phyloP scores from a whole-genome alignment of 2,113 vertebrate species.

The Seriola quinqueradiata region DNA sequence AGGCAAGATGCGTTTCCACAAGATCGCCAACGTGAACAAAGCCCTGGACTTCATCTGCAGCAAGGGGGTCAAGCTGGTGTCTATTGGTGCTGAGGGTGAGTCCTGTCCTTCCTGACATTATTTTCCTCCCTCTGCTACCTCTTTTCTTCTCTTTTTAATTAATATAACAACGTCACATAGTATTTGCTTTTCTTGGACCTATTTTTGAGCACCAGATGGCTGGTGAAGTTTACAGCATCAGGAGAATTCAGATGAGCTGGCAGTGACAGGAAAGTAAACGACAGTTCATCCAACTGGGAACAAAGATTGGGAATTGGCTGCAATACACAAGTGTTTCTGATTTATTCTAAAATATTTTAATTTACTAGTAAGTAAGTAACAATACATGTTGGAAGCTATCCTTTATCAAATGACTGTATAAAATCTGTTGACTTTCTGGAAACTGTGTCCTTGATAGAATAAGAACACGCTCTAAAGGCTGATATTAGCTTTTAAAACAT shows the following conservation, averaged over 20 bases:
- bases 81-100: conserved; percentile 96
- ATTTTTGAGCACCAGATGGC: conserved; percentile 26
- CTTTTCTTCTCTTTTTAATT: not conserved
- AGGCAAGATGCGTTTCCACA: conserved; percentile 97
- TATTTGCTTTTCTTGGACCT: conserved; percentile 20
- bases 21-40: conserved; percentile 95
- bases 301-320: not conserved
- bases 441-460: not conserved
- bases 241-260: conserved; percentile 27
- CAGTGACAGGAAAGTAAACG: conserved; percentile 13
- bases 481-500: not conserved
- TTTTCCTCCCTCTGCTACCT: not conserved
- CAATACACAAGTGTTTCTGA: not conserved
- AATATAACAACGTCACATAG: conserved; percentile 26
- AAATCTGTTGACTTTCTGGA: not conserved
- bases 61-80: conserved; percentile 95
- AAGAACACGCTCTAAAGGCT: not conserved
- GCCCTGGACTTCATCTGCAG: conserved; percentile 94
- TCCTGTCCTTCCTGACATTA: not conserved
- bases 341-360: not conserved
- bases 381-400: not conserved
- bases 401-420: too few relatives aligned
- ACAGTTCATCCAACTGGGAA: not conserved
- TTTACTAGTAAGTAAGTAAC: not conserved
- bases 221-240: not conserved